phyloP scores from a whole-genome alignment of 1,140 invertebrate genomes.

The Listronotus oregonensis region DNA sequence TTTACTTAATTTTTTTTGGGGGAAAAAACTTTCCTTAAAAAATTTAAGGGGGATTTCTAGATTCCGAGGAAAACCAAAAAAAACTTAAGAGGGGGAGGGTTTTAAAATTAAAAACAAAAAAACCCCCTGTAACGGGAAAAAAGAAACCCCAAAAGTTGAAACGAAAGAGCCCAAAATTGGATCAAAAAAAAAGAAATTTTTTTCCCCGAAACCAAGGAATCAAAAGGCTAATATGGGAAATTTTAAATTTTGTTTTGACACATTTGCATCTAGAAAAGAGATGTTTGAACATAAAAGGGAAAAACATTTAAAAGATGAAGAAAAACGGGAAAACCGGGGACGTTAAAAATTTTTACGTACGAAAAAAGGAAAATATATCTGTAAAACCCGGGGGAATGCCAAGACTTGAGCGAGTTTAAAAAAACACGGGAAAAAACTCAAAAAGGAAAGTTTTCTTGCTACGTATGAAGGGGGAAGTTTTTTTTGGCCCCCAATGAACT shows the following conservation, averaged over 20 bases:
- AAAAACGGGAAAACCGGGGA: not conserved
- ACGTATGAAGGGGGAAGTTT: conserved; percentile 35
- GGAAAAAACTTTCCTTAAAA: conserved; percentile 11
- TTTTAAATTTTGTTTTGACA: conserved; percentile 43
- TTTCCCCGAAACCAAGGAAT: conserved; percentile 33
- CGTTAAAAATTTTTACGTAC: conserved; percentile 38
- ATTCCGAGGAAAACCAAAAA: not conserved
- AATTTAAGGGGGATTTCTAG: not conserved
- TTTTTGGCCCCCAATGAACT: conserved; percentile 43
- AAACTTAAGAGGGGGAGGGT: conserved; percentile 1
- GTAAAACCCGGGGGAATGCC: conserved; percentile 41
- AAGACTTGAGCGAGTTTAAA: conserved; percentile 44
- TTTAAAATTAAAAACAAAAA: conserved; percentile 3
- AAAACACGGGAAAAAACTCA: conserved; percentile 53
- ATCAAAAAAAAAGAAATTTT: conserved; percentile 26
- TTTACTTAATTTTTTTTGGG: conserved; percentile 11
- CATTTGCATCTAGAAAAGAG: conserved; percentile 39
- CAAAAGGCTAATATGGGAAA: conserved; percentile 42
- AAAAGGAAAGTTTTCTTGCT: conserved; percentile 41
- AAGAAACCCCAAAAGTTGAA: conserved; percentile 4
- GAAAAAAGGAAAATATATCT: conserved; percentile 44
- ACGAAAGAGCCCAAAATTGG: conserved; percentile 10
- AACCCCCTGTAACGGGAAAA: not conserved
- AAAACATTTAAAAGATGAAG: conserved; percentile 18
- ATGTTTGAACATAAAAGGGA: conserved; percentile 42